Evolutionary conservation across 2,113 vertebrate species (phyloP).

Genomic region (Rhipidura dahli): DNA sequence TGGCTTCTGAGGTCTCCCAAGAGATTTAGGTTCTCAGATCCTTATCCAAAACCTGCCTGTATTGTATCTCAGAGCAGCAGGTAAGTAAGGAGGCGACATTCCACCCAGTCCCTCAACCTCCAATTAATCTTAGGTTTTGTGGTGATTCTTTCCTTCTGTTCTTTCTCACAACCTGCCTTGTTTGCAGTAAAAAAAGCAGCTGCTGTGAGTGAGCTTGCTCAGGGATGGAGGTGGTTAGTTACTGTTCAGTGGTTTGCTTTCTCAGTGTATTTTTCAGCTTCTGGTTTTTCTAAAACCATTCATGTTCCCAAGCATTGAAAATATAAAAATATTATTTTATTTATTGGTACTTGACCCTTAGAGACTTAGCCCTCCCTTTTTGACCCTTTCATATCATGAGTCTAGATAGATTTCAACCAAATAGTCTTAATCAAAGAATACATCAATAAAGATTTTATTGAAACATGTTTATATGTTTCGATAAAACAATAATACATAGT

Average conservation of each 20-base stretch:
- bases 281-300: not conserved
- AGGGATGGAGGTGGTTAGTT: fast-evolving
- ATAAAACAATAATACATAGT: not conserved
- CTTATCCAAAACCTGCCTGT: not conserved
- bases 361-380: not conserved
- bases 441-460: not conserved
- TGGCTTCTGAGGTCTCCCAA: not conserved
- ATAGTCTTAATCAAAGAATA: not conserved
- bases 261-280: not conserved
- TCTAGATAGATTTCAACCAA: not conserved
- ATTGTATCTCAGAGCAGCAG: not conserved
- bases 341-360: not conserved
- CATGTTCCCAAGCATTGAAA: not conserved
- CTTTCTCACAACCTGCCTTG: not conserved
- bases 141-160: not conserved
- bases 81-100: not conserved
- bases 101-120: not conserved
- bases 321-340: not conserved
- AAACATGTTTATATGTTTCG: not conserved
- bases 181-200: not conserved
- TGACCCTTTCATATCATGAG: not conserved
- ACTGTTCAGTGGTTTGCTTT: not conserved
- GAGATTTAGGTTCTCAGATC: not conserved
- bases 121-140: not conserved
- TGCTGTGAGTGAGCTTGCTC: not conserved